phyloP scores from a whole-genome alignment of 2,797 vertebrate species.

The Micrastur ruficollis region DNA sequence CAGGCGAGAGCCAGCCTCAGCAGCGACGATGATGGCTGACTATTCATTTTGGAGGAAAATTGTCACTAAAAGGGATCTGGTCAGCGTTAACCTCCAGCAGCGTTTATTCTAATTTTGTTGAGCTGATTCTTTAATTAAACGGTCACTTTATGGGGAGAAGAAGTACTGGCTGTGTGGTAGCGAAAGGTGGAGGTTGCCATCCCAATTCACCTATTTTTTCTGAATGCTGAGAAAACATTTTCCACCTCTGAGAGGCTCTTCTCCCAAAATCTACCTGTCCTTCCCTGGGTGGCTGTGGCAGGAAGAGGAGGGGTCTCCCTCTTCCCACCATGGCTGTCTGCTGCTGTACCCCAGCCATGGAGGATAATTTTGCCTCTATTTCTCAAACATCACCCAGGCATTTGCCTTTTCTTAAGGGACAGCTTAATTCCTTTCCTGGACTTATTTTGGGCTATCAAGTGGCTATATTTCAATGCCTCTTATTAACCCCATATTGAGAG shows the following conservation, averaged over 20 bases:
- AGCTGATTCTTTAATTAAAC: conserved; percentile 16
- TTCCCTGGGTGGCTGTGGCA: accelerated
- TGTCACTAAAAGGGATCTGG: conserved; percentile 5
- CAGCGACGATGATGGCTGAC: neutral
- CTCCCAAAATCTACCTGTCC: neutral
- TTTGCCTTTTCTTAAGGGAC: neutral
- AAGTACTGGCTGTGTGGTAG: neutral
- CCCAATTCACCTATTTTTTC: neutral
- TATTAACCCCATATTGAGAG: neutral
- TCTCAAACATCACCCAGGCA: neutral
- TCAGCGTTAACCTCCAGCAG: neutral
- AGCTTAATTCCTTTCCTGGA: neutral
- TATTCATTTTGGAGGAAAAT: neutral
- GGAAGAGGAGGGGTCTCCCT: neutral
- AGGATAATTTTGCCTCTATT: neutral
- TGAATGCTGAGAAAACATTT: neutral
- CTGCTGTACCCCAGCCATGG: neutral
- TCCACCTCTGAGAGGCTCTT: neutral
- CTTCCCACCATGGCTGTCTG: accelerated
- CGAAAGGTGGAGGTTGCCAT: neutral
- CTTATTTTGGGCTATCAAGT: neutral
- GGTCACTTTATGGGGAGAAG: neutral
- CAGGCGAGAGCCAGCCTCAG: neutral
- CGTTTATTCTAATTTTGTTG: conserved; percentile 19
- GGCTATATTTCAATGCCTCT: neutral